Base-by-base conservation (phyloP, 2,113 vertebrate genomes). In the Theropithecus gelada region DNA sequence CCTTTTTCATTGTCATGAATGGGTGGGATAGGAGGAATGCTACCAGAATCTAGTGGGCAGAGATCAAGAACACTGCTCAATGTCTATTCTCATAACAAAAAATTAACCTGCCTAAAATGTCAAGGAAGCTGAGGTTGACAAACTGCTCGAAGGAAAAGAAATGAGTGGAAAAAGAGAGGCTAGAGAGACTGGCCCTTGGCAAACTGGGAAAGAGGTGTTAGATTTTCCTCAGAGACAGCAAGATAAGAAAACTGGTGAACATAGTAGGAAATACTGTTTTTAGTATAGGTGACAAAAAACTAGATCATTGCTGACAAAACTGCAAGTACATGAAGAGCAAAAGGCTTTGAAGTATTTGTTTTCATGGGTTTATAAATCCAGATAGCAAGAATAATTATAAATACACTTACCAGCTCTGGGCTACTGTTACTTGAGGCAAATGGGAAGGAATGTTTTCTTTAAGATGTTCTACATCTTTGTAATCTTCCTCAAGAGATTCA, bases 401-500 rank as follows among this genome's bases (percentile, higher is more conserved):
- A 75, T 17, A 61, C 18, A 98, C 98, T 0, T 98, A 99, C 99
- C 81, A 22, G 61, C 0, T 97, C 43, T 23, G 80, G 9, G 52
- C 8, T 13, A 57, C 85, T 43, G 48, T 22, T 17, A 88, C 78
- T 79, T 95, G 97, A 8, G 96, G 98, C 61, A 98, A 97, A 45
- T 97, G 38, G 23, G 78, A n/a, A 72, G 98, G 98, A 81, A 99
- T 81, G 14, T 99, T 98, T 40, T 98, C 96, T 6, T 9, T 6
- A 6, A 99, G 98, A 93, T 98, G 95, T 48, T 93, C 40, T 10
- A 98, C 98, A 93, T 97, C 97, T 0, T 81, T 89, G 22, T 81
- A 94, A 7, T 98, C 70, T 85, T 61, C 96, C 90, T 98, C 98
- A 10, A 96, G 89, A 22, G 96, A 52, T 23, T 87, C 94, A 79